Evolutionary conservation across 2,113 vertebrate genomes (phyloP).

Genomic region (Polypterus bichir): DNA sequence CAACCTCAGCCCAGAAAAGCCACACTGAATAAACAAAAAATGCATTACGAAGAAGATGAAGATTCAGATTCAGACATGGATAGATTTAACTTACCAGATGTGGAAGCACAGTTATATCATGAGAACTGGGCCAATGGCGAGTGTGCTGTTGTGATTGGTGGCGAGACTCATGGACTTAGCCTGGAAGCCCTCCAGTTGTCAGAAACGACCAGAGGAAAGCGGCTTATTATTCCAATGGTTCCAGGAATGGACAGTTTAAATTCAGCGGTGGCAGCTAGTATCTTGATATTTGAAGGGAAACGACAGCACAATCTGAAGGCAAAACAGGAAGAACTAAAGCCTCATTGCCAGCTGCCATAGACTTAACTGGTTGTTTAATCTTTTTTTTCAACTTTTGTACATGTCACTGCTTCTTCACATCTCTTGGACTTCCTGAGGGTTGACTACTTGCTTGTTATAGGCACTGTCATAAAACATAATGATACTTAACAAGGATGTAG

Average conservation of each 20-base stretch:
- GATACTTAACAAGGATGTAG: no score
- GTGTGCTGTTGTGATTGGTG: constrained; percentile 68
- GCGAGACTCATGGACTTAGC: constrained; percentile 75
- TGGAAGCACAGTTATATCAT: constrained; percentile 51
- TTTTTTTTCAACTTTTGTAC: not conserved
- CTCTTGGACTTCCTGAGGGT: no score
- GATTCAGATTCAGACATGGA: constrained; percentile 6
- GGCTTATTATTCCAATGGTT: constrained; percentile 63
- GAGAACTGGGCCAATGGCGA: constrained; percentile 55
- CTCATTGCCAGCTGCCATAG: no score
- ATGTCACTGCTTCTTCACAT: no score
- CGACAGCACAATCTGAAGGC: constrained; percentile 48
- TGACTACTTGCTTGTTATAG: no score
- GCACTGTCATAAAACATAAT: no score
- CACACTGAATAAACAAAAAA: not conserved
- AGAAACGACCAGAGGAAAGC: constrained; percentile 46
- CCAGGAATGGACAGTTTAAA: constrained; percentile 74
- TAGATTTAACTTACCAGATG: constrained; percentile 27
- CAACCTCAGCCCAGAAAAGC: not conserved
- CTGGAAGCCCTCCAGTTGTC: constrained; percentile 55
- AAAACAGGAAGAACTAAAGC: not conserved
- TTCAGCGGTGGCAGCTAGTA: constrained; percentile 71
- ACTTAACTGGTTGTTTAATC: not conserved
- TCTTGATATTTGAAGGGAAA: constrained; percentile 80
- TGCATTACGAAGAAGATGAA: constrained; percentile 19